A percentile compares a stretch with the other conserved stretches of the same genome.
phyloP scores from a whole-genome alignment of 2,888 invertebrate genomes.

The Pollenia angustigena region DNA sequence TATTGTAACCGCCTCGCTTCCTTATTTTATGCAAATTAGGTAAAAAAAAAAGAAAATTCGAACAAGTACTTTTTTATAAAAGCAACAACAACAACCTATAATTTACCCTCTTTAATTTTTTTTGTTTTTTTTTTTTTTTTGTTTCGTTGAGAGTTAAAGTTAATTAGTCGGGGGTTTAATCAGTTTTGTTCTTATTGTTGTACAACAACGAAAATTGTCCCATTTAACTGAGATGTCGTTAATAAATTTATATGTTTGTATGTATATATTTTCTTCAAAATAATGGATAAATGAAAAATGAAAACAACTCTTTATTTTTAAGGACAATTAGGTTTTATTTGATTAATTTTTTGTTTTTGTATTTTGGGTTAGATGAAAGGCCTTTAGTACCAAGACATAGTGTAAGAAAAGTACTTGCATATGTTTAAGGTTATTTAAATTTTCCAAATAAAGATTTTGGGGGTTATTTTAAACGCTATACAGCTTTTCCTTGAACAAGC shows the following conservation, averaged over 20 bases:
- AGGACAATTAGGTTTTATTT: slow-evolving; percentile 46
- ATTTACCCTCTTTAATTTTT: slow-evolving; percentile 50
- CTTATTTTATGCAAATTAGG: slow-evolving; percentile 66
- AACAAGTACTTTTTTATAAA: neutral
- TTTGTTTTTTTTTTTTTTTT: neutral
- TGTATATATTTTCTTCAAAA: neutral
- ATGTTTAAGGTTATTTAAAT: no score
- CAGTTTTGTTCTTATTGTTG: slow-evolving; percentile 27
- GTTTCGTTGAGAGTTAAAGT: slow-evolving; percentile 58
- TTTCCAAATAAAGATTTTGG: no score
- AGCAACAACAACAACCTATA: slow-evolving; percentile 30
- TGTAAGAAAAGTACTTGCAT: neutral
- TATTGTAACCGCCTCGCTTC: slow-evolving; percentile 64
- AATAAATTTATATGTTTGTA: slow-evolving; percentile 1
- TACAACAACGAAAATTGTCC: slow-evolving; percentile 12
- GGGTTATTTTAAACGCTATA: no score
- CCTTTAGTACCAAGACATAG: neutral
- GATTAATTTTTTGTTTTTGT: neutral
- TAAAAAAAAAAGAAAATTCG: slow-evolving; percentile 41
- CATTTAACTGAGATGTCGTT: slow-evolving; percentile 37
- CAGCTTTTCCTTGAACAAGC: no score
- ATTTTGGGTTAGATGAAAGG: neutral
- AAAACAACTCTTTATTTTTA: slow-evolving; percentile 28
- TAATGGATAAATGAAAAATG: neutral
- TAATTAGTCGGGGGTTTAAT: slow-evolving; percentile 67